A percentile compares a stretch with the other conserved stretches of the same genome.
phyloP scores from a whole-genome alignment of 1,140 invertebrate species.

The Bombus sylvicola region DNA sequence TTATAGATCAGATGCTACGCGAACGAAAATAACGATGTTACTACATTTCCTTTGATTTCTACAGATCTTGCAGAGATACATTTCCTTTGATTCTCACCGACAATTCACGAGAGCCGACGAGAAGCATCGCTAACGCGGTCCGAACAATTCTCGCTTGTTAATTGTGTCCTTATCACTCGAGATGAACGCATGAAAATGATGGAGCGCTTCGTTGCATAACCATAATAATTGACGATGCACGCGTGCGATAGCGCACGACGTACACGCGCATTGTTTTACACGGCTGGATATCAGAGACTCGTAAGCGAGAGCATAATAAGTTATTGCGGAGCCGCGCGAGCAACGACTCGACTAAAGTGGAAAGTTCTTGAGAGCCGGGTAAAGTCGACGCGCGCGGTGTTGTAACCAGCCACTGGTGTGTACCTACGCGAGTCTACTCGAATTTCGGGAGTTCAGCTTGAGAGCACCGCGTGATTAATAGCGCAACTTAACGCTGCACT shows the following conservation, averaged over 20 bases:
- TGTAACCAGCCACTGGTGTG: neutral
- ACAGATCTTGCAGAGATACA: neutral
- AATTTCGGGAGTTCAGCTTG: constrained; percentile 10
- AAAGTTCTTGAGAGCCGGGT: constrained; percentile 5
- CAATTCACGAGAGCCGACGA: neutral
- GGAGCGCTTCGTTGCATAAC: neutral
- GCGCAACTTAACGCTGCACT: constrained; percentile 8
- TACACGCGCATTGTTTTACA: constrained; percentile 19
- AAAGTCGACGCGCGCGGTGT: neutral
- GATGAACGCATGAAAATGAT: neutral
- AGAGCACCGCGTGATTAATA: constrained; percentile 16
- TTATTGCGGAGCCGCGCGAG: constrained; percentile 4
- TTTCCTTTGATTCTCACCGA: neutral
- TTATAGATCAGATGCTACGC: no score
- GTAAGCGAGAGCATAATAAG: neutral
- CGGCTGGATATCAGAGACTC: neutral
- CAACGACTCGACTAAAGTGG: constrained; percentile 27
- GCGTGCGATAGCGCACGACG: constrained; percentile 14
- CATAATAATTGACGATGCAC: constrained; percentile 23
- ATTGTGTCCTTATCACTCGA: neutral
- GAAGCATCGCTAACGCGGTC: neutral
- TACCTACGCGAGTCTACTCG: constrained; percentile 18
- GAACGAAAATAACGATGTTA: neutral
- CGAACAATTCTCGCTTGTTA: neutral
- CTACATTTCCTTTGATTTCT: neutral